Conservation (phyloP, 2,797 vertebrate genomes). For the Anabacerthia variegaticeps region DNA sequence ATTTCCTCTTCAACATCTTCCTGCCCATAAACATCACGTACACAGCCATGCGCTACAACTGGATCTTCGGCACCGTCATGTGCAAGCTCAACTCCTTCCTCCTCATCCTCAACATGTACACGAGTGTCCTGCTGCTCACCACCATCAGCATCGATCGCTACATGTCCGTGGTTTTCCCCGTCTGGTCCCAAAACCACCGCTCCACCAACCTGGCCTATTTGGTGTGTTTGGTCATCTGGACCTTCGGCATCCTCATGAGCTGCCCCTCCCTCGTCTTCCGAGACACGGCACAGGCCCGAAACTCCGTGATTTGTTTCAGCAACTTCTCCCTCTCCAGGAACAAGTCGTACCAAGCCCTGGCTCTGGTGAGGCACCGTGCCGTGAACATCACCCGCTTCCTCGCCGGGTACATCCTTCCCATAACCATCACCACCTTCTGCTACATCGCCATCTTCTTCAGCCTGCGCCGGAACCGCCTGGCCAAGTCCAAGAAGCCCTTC, state of each 20-base stretch:
- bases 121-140: slow-evolving; percentile 91
- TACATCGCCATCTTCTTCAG: slow-evolving; percentile 86
- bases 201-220: slow-evolving; percentile 76
- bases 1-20: slow-evolving; percentile 90
- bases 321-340: slow-evolving; percentile 74
- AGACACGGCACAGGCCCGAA: slow-evolving; percentile 49
- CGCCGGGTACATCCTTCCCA: slow-evolving; percentile 84
- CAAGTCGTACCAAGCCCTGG: neutral
- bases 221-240: slow-evolving; percentile 80
- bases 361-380: neutral
- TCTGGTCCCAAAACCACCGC: slow-evolving; percentile 95
- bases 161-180: slow-evolving; percentile 86
- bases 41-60: slow-evolving; percentile 78
- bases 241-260: slow-evolving; percentile 79
- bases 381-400: slow-evolving; percentile 82
- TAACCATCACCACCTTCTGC: slow-evolving; percentile 86
- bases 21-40: slow-evolving; percentile 84
- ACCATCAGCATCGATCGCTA: slow-evolving; percentile 92
- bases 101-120: slow-evolving; percentile 94
- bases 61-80: slow-evolving; percentile 88
- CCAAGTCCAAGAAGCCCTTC: slow-evolving; percentile 88
- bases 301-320: slow-evolving; percentile 80
- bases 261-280: slow-evolving; percentile 84
- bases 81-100: slow-evolving; percentile 88
- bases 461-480: slow-evolving; percentile 82